Conservation (phyloP, 2,797 vertebrate genomes). For the Schizothorax lantsangensis region DNA sequence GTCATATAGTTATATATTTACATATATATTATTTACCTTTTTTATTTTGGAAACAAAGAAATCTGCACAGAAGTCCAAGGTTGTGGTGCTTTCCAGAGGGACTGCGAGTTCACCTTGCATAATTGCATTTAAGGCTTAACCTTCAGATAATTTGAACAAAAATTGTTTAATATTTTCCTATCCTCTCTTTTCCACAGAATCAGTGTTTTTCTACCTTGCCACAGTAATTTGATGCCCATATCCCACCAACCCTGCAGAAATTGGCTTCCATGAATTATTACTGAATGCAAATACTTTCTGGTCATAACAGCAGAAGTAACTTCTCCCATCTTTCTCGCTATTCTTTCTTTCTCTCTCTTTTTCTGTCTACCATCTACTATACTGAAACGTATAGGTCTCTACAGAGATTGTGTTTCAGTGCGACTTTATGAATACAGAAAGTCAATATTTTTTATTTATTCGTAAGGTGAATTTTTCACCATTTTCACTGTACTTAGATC, state of each 20-base stretch:
- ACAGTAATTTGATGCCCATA: background rate
- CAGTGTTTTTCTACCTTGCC: background rate
- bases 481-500: background rate
- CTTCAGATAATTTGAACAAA: background rate
- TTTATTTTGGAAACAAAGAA: background rate
- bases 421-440: background rate
- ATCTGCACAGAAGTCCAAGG: background rate
- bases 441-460: background rate
- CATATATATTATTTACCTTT: background rate
- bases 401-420: background rate
- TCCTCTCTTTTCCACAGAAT: background rate
- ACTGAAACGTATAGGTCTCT: background rate
- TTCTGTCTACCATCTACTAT: background rate
- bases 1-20: background rate
- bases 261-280: background rate
- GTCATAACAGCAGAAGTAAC: background rate
- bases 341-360: background rate
- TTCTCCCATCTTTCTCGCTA: background rate
- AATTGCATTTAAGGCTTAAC: background rate
- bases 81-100: background rate
- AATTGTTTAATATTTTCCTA: background rate
- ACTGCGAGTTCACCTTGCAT: background rate
- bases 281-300: constrained; percentile 5
- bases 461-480: background rate
- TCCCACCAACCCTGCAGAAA: background rate